Evolutionary conservation across 2,113 vertebrate species (phyloP), one percentile per base, ranked within the genome.

Genomic region (Scatophagus argus): DNA sequence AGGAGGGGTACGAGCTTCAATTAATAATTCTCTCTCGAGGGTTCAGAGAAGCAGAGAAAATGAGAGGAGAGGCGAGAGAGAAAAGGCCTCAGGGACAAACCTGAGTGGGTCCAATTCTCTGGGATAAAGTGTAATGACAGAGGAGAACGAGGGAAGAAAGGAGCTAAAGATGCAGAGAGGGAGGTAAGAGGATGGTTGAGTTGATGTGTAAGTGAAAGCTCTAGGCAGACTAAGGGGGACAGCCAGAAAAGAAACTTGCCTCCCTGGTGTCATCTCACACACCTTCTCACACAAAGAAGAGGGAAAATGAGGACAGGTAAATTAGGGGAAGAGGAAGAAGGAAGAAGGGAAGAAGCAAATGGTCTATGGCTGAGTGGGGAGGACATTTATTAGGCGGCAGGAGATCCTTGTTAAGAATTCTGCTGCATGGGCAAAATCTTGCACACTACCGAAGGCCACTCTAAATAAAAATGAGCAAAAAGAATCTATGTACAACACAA

Each of bases 361-460:
- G 67, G 65, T 51, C 71, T 52, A 43, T 80, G 71, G 78, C 76
- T 62, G 83, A 78, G 41, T 49, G 71, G 77, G 44, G 77, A 71
- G 61, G 75, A 85, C 64, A 80, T 88, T 81, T 85, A 83, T 87
- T 76, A 81, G 63, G 71, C 56, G 27, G 51, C 41, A 17, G 65
- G 72, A 83, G 81, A 82, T 67, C 63, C 83, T 86, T 72, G 64
- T 83, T 88, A 86, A 17, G 39, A 59, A 54, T 84, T 87, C 44
- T 82, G 78, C 82, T 51, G 23, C 1, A 6, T 84, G n/a, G 39
- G 67, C 76, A 84, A 69, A 84, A 78, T 41, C 56, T 60, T 44
- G 23, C 32, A 27, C 16, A 23, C 21, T 49, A 8, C 16, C 51
- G 16, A 25, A 43, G 31, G 58, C 25, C 31, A 34, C 55, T 69